phyloP scores from a whole-genome alignment of 1,140 invertebrate genomes.

The Cyrtorhinus lividipennis region DNA sequence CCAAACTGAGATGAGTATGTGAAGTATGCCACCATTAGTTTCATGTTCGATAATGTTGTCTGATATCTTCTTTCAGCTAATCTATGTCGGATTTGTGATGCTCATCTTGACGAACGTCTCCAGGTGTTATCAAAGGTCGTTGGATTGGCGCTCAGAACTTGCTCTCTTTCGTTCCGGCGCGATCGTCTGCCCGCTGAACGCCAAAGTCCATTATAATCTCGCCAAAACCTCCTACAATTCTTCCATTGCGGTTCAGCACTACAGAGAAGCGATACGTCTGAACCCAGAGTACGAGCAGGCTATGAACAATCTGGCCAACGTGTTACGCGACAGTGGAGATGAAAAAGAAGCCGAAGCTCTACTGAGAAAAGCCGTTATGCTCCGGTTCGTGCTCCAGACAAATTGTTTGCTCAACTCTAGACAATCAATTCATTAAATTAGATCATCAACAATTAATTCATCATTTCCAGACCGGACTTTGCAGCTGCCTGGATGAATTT shows the following conservation, averaged over 20 bases:
- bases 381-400: constrained; percentile 55
- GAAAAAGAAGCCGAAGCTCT: constrained; percentile 59
- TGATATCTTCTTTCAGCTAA: constrained; percentile 20
- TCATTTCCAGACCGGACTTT: constrained; percentile 65
- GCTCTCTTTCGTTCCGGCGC: constrained; percentile 54
- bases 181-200: constrained; percentile 69
- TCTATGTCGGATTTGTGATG: constrained; percentile 29
- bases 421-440: too few species aligned
- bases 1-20: not conserved
- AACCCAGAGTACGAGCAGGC: constrained; percentile 89
- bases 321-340: constrained; percentile 63
- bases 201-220: constrained; percentile 94
- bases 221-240: constrained; percentile 48
- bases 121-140: constrained; percentile 51
- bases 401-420: too few species aligned
- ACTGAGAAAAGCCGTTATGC: constrained; percentile 52
- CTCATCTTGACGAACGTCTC: constrained; percentile 40
- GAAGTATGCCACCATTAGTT: not conserved
- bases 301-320: constrained; percentile 92
- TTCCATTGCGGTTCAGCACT: constrained; percentile 54
- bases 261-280: constrained; percentile 62
- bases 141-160: constrained; percentile 65
- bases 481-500: constrained; percentile 97
- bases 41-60: too few species aligned
- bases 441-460: too few species aligned